Evolutionary conservation across 2,888 invertebrate species (phyloP).

Genomic region (Perithous albicinctus): DNA sequence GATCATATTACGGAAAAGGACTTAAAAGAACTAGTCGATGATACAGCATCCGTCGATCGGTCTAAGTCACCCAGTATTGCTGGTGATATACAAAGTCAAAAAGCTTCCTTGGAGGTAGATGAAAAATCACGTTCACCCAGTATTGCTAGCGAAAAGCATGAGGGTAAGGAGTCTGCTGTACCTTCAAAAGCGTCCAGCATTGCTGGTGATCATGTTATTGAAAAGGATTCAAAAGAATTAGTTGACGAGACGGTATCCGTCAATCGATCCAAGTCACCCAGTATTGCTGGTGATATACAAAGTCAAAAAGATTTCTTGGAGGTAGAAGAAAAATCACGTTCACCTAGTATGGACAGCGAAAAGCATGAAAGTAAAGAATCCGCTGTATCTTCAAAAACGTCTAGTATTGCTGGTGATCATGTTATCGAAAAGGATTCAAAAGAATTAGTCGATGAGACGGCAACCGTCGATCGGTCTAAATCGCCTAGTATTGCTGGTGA

Average conservation of each 20-base stretch:
- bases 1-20: slow-evolving; percentile 43
- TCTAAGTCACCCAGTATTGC: slow-evolving; percentile 1
- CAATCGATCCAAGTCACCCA: slow-evolving; percentile 53
- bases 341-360: slow-evolving; percentile 24
- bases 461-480: slow-evolving; percentile 39
- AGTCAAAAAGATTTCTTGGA: neutral
- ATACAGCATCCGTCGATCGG: slow-evolving; percentile 47
- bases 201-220: slow-evolving; percentile 48
- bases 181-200: slow-evolving; percentile 11
- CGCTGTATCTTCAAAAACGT: slow-evolving; percentile 57
- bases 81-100: slow-evolving; percentile 27
- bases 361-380: slow-evolving; percentile 36
- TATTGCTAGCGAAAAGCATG: neutral
- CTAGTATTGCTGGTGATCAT: slow-evolving; percentile 29
- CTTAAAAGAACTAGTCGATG: neutral
- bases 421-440: slow-evolving; percentile 40
- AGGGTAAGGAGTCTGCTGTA: slow-evolving; percentile 10
- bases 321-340: slow-evolving; percentile 13
- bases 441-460: neutral
- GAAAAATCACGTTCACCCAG: slow-evolving; percentile 11
- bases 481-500: slow-evolving; percentile 61
- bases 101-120: neutral
- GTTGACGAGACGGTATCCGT: slow-evolving; percentile 16
- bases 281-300: slow-evolving; percentile 10
- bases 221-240: neutral